Base-by-base conservation (phyloP, 2,797 vertebrate genomes). In the Siniperca scherzeri region DNA sequence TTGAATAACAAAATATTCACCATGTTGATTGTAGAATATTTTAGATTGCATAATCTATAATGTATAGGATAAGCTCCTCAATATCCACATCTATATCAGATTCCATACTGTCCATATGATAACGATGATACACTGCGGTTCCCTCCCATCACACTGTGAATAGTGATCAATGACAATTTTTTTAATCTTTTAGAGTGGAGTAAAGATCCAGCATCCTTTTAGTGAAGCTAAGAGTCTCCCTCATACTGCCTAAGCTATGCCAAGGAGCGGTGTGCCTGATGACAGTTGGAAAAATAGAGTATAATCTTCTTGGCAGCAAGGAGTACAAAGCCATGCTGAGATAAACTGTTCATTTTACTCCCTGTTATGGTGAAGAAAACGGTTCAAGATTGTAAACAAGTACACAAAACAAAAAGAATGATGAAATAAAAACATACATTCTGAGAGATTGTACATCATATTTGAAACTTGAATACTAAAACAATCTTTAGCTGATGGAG, bases 401-500 rank as follows among this genome's bases (percentile, higher is more conserved):
- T 25, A 27, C 17, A 48, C 10, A 52, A 33, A 57, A 44, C 25
- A 56, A 59, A 38, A 44, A 36, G 6, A 22, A 16, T 33, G 19
- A 21, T 5, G 7, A 36, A n/a, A 60, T 33, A 17, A 76, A 59
- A 59, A 68, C 57, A 55, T 8, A 17, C 40, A 70, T 40, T 65
- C 17, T 61, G 44, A 61, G 60, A 76, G 71, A 67, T 69, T 8
- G 53, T 40, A 46, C 48, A 53, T 62, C 14, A 8, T 59, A 42
- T 75, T 82, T 81, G 60, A 83, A 83, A 75, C 44, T 33, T 66
- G 66, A 90, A 90, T 38, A 80, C 27, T 65, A 19, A 87, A 82
- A 40, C 70, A 70, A 69, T 5, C 48, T 62, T 48, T 38, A n/a
- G 62, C 27, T 27, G 65, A 48, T 50, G 65, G 56, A 40, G 69